Base-by-base conservation (phyloP, 92 coral and sea anemone genomes). In the Hydrozoanthus gracilis region DNA sequence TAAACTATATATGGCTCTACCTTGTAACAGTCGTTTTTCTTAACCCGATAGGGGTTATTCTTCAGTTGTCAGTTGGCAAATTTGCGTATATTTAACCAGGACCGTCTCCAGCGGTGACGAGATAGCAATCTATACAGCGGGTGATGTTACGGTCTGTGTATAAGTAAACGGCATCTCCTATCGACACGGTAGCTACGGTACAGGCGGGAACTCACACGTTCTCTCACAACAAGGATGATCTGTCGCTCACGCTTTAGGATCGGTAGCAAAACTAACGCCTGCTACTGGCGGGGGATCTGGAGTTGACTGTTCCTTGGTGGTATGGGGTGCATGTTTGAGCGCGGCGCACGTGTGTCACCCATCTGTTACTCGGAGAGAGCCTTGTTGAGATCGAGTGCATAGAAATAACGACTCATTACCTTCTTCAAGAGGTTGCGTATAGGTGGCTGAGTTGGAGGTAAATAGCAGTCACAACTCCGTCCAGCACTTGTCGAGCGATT, bases 401-500 rank as follows among this genome's bases (percentile, higher is more conserved):
- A 69, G 46, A 87, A 88, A 12, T 49, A 68, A 9, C 68, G 27
- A 10, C 73, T 49, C 49, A 67, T 44, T n/a, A 62, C 87, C 87
- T 54, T 87, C 77, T 72, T 65, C 46, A 88, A 88, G 58, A 82
- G 90, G 70, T 68, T 55, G 56, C 78, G 17, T 54, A 82, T 60
- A 88, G 90, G 56, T 88, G 90, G 55, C 49, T 15, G 13, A 88
- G 90, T 58, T 69, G 67, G 77, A 73, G 76, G 78, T 88, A 88
- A n/a, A 88, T 35, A n/a, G 91, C 77, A 9, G 88, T 88, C 45
- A 82, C 27, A 35, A 83, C 79, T 70, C 91, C 88, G 49, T 89
- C 90, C 66, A 88, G 82, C 52, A 79, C 92, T 17, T 73, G 60
- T 17, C 85, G 82, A 46, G 87, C 91, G 78, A 83, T 85, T 56